These are phyloP conservation scores for Oegoconia quadripuncta DNA, from an alignment of 2,888 invertebrate species.

Conservation along the genomic window DNA sequence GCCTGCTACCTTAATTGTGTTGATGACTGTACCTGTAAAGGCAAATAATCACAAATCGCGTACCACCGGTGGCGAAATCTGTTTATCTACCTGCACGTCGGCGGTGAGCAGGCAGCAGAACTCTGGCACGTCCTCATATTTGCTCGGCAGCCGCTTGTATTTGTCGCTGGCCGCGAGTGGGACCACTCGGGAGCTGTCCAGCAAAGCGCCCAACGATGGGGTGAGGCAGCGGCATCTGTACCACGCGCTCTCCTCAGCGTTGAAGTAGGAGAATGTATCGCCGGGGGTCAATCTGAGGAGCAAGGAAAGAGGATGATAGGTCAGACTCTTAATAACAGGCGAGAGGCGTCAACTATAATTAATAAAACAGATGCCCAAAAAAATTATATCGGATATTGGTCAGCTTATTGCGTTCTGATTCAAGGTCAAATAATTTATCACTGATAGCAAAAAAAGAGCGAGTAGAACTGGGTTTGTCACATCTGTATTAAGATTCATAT, in stretches of 20 bases:
- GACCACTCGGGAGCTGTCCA: constrained; percentile 42
- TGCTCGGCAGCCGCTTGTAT: constrained; percentile 28
- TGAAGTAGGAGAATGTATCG: constrained; percentile 43
- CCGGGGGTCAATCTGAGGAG: constrained; percentile 41
- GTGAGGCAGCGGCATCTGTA: constrained; percentile 55
- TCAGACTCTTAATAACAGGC: no score
- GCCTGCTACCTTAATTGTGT: no score
- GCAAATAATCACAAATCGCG: no score
- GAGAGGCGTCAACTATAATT: no score
- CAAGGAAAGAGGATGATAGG: constrained; percentile 3
- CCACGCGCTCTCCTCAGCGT: constrained; percentile 49
- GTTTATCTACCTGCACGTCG: neutral
- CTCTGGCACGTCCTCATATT: constrained; percentile 43
- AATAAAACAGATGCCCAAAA: no score
- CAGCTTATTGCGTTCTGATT: no score
- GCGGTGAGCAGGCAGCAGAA: constrained; percentile 43
- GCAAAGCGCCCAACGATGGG: constrained; percentile 32
- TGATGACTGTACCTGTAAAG: neutral
- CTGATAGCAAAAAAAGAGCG: no score
- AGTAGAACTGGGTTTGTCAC: no score
- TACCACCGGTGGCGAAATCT: no score
- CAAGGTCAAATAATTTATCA: no score
- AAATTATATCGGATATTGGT: no score
- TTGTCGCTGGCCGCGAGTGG: constrained; percentile 18
- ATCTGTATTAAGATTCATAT: no score